These are phyloP conservation scores for Cavia porcellus DNA, from an alignment of 2,113 vertebrate species.

Conservation along the genomic window DNA sequence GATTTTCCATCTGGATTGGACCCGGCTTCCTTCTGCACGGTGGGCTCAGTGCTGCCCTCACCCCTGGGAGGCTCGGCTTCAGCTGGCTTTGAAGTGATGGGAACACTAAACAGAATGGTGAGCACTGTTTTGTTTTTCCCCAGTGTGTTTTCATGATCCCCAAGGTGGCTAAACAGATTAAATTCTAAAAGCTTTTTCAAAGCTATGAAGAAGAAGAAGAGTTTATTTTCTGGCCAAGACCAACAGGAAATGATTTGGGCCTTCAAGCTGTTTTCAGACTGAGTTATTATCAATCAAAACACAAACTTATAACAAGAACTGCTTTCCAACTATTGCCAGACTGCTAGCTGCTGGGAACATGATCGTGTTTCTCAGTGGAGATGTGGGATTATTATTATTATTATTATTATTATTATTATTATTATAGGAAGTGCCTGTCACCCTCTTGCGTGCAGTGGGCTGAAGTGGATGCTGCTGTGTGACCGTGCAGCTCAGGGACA, in stretches of 20 bases:
- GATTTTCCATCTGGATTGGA: accelerated
- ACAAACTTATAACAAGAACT: conserved; percentile 41
- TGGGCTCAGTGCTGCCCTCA: accelerated
- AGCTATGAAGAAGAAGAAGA: neutral
- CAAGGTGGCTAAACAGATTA: conserved; percentile 42
- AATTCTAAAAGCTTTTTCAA: conserved; percentile 62
- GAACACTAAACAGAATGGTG: neutral
- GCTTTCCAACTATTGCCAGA: neutral
- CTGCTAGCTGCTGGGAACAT: neutral
- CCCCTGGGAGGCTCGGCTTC: neutral
- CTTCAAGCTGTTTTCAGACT: conserved; percentile 60
- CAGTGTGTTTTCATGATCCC: conserved; percentile 26
- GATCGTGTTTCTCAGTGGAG: neutral
- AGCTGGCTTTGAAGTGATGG: neutral
- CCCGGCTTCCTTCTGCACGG: accelerated
- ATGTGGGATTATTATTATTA: neutral
- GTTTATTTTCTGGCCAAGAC: conserved; percentile 62
- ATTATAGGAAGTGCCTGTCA: neutral
- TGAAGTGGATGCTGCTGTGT: neutral
- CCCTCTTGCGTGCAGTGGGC: neutral
- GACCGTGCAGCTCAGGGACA: neutral
- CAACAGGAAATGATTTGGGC: conserved; percentile 51
- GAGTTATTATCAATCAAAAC: conserved; percentile 54
- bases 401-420: neutral
- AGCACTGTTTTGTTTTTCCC: neutral